Evolutionary conservation across 2,888 invertebrate species (phyloP), one percentile per base, ranked within the genome.

Genomic region (Plagodis pulveraria): DNA sequence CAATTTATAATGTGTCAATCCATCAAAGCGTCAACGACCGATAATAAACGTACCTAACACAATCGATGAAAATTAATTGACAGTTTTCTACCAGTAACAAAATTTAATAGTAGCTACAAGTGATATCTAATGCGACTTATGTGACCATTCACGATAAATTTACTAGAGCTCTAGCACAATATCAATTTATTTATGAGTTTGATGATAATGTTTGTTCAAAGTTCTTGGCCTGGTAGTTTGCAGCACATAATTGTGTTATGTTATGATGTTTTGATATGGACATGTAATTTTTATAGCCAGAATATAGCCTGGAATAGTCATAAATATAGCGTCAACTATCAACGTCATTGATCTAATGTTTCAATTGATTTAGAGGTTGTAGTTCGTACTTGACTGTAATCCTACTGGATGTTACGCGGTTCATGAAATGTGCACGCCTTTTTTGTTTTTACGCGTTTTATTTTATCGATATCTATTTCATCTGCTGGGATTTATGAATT

Each of bases 341-440:
- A 50, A 58, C 56, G 40, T 54, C 54, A 55, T 54, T 48, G 58
- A 44, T 63, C 49, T 58, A 64, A 61, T 63, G 66, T 59, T 63
- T 66, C 66, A 65, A 68, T 68, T 68, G 66, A 66, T 66, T 66
- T 66, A 62, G 56, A 60, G 47, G 62, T 48, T 49, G 47, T 47
- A 47, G n/a, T 60, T 32, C 36, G 56, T 59, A 63, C 60, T 65
- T 52, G 56, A 45, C 45, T 54, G 35, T 50, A 44, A 58, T 65
- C 56, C 45, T 48, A 54, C 43, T 11, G 38, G 41, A 7, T 47
- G 54, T 62, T 35, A 59, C 59, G n/a, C 55, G 58, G 56, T 46
- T 49, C 54, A 40, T 52, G 22, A 59, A 63, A 42, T 36, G 41
- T 11, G 35, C 40, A 8, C 40, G 43, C 36, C 9, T 22, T 4